Base-by-base conservation (phyloP, 2,888 invertebrate species). In the Lochmaea capreae region DNA sequence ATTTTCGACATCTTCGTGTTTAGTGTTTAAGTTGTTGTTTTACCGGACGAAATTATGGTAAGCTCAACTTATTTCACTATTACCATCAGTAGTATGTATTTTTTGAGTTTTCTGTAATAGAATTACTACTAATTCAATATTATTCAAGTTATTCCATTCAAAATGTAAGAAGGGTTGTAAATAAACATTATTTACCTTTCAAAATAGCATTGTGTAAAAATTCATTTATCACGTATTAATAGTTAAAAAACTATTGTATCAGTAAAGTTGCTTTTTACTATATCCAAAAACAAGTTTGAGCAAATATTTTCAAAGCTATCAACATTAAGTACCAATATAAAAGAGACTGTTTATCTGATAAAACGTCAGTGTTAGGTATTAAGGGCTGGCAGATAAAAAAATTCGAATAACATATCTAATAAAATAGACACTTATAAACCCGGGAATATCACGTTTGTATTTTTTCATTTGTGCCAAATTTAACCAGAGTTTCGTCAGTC, bases 221-320 rank as follows among this genome's bases (percentile, higher is more conserved):
- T 33, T 33, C 26, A 33, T 33, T 33, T 33, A 33, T 33, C 26
- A 49, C 4, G 14, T 54, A 54, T 9, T 9, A n/a, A n/a, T 49
- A 54, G 5, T n/a, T 8, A 54, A 16, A 52, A 16, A 54, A 6
- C 2, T 54, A 8, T 52, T 52, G 12, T 43, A 43, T 8, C 12
- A 43, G 43, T 11, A 43, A 43, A 43, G 43, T 54, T 3, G 52
- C 16, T n/a, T 16, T 54, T 54, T 9, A 54, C n/a, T 16, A 54
- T 12, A 11, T 54, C 8, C 9, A 54, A 54, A 54, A 54, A 16
- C 18, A 54, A 18, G n/a, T 54, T 54, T 54, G 3, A 18, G 52
- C 18, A 54, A 54, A 54, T 54, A 54, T 54, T 54, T 54, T 16
- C 52, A 54, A 54, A 54, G 52, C 52, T 16, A 16, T 54, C 52